Evolutionary conservation across 2,888 invertebrate species (phyloP).

Genomic region (Stratiomys singularior): DNA sequence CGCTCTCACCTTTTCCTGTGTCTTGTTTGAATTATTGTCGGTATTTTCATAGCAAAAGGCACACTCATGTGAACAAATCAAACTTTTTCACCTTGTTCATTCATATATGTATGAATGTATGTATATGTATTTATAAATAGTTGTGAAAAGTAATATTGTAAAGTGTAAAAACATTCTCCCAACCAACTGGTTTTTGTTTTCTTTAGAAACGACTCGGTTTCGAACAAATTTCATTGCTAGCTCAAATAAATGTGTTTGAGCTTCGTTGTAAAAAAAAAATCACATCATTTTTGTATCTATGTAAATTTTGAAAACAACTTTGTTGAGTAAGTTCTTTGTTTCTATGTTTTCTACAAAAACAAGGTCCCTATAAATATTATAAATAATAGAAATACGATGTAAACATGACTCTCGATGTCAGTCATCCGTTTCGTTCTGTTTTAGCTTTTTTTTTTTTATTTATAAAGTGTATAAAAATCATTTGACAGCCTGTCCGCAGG

Average conservation of each 20-base stretch:
- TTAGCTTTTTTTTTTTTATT: neutral
- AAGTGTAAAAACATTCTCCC: constrained; percentile 17
- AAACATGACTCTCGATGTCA: neutral
- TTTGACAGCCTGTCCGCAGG: neutral
- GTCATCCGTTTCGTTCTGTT: neutral
- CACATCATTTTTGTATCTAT: constrained; percentile 25
- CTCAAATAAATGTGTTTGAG: neutral
- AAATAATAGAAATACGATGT: constrained; percentile 25
- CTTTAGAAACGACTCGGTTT: constrained; percentile 1
- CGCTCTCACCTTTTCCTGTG: neutral
- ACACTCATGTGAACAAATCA: neutral
- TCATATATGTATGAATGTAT: constrained; percentile 8
- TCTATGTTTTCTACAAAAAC: constrained; percentile 2
- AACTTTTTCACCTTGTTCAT: constrained; percentile 29
- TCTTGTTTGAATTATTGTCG: constrained; percentile 7
- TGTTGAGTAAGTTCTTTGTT: neutral
- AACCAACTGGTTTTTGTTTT: too few species aligned
- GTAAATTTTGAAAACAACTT: constrained; percentile 19
- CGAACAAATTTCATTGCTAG: constrained; percentile 6
- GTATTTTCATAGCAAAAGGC: neutral
- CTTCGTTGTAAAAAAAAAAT: constrained; percentile 14
- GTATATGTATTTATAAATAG: constrained; percentile 33
- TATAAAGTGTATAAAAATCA: neutral
- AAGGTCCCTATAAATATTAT: neutral
- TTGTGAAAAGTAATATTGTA: constrained; percentile 34